Evolutionary conservation across 2,797 vertebrate species (phyloP), one percentile per base, ranked within the genome.

Genomic region (Cyclura pinguis): DNA sequence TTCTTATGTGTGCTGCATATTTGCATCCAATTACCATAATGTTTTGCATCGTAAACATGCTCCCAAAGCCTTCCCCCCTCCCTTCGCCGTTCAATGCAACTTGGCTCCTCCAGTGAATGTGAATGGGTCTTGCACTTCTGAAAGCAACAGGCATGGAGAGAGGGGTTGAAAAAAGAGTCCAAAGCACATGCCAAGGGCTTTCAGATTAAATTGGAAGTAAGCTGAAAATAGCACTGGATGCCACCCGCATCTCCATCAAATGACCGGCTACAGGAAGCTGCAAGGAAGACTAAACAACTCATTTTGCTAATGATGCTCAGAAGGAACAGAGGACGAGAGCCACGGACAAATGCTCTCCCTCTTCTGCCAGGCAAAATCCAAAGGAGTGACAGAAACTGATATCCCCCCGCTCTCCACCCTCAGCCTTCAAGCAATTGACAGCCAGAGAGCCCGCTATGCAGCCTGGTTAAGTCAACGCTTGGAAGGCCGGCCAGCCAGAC

Each of bases 11-110:
- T 0, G 20, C 87, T 85, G 89, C 89, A 93, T 47, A 47, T 96
- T 0, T 94, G 90, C 94, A 95, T 94, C 1, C 38, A 9, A 87
- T 95, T 89, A 94, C 80, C 85, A 93, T 92, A 81, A 76, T 0
- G 0, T 77, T 87, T 93, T 93, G 92, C 90, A 94, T 95, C 50
- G n/a, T 87, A 92, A 90, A 13, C 80, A 42, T 67, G 90, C 81
- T 62, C 91, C 87, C 77, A 32, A 64, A 89, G 89, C 83, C 57
- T 64, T 29, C 91, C 92, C 74, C n/a, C 87, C 94, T 20, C 14
- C 52, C 50, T 78, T 94, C 93, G 83, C 0, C 22, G 92, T 94
- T 92, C 94, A 73, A 14, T 47, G 77, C 78, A 1, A 92, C 82
- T 82, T 84, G 92, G 59, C 72, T 78, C 87, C 85, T 89, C 88